Evolutionary conservation across 2,113 vertebrate genomes (phyloP), one percentile per base, ranked within the genome.

Genomic region (Delphinapterus leucas): DNA sequence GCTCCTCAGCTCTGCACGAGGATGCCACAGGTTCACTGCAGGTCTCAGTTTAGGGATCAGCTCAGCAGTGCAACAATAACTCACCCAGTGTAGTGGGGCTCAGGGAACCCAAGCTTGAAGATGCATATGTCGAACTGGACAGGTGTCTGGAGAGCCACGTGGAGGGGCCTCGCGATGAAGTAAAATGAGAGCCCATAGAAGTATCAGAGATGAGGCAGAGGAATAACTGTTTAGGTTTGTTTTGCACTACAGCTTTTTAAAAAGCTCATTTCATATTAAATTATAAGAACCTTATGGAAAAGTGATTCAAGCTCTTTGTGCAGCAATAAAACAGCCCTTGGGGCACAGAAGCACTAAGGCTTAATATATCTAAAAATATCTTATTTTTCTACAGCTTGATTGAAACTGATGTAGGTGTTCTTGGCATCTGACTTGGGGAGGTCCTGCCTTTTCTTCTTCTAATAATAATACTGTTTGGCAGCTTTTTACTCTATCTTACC

Each of bases 381-480:
- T 97, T 80, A 90, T 79, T 97, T 98, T 98, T 97, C 96, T 77
- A 77, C 12, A 61, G 93, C 84, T 97, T 95, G 98, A 97, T 31
- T 92, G 97, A 98, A 97, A 88, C 95, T 12, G 10, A 95, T 94
- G 98, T 97, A 98, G 98, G 98, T 98, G 98, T 97, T 97, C 98
- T 98, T 97, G 96, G 98, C 98, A 97, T 98, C 98, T 97, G 92
- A 97, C 96, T 98, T 95, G 93, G 97, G 98, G 98, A 98, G 98
- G 98, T 97, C 65, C 0, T 92, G 97, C 97, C 98, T 98, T 86
- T 98, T 97, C 97, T 98, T 94, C 97, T 97, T 96, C 26, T 91
- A 61, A 95, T 97, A 98, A 98, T 98, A 98, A 98, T 98, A 97
- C 87, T 93, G 92, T 97, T 98, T 99, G 98, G 98, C 98, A 98